Evolutionary conservation across 2,113 vertebrate species (phyloP), one percentile per base, ranked within the genome.

Genomic region (Struthio camelus): DNA sequence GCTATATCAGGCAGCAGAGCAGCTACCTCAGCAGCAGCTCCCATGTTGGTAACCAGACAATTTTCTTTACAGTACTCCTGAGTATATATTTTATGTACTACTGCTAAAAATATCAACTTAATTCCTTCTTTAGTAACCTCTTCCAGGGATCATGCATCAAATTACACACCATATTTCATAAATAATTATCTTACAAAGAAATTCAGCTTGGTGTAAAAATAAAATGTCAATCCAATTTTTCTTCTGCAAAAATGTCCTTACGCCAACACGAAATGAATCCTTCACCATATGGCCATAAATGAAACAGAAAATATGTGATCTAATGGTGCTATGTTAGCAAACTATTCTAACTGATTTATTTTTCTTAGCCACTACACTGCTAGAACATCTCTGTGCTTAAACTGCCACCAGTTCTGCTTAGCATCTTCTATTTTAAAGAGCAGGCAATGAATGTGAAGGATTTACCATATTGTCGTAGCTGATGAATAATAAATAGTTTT

Each of bases 181-280:
- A 96, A 96, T 96, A 97, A 95, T 97, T 95, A 85, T 85, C 71
- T 96, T 51, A 92, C 84, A 95, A 93, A 76, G 86, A 98, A 97
- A 95, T 76, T 92, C 80, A 94, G 61, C 51, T 91, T 53, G 50
- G 69, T 89, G 51, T 71, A 96, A 97, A 97, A 97, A 95, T 62
- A 95, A 97, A 97, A 95, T 96, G 78, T 83, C 95, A 90, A 56
- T 94, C 66, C 81, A 86, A 94, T 97, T 97, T 97, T 85, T 94
- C 85, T 96, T 89, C 80, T 24, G 19, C 48, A 69, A 82, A 78
- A 95, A 91, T 69, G 48, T 93, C 40, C 76, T 93, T 69, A 51
- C 95, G 86, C 71, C 80, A 92, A 92, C 53, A 72, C 36, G 92
- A 87, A 97, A 96, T 92, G 76, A 95, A 94, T 91, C 50, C 27